Evolutionary conservation across 2,113 vertebrate genomes (phyloP).

Genomic region (Heterocephalus glaber): DNA sequence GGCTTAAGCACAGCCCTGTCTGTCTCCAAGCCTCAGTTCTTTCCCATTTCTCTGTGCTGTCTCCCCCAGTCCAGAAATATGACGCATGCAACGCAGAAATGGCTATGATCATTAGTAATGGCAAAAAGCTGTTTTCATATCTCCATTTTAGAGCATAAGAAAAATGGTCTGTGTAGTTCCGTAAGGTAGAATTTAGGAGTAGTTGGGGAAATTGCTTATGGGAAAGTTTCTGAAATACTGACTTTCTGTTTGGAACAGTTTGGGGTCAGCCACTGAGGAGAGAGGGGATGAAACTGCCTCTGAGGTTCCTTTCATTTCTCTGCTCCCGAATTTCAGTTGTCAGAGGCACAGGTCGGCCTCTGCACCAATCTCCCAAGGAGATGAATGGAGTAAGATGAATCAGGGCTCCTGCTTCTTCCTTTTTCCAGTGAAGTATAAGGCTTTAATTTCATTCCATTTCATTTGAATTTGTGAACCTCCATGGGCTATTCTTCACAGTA

Average conservation of each 20-base stretch:
- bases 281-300: not conserved
- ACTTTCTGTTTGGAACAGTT: conserved; percentile 5
- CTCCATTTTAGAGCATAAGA: not conserved
- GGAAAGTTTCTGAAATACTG: conserved; percentile 42
- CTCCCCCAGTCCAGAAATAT: not conserved
- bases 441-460: conserved; percentile 49
- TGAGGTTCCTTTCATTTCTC: conserved; percentile 17
- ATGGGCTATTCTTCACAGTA: not conserved
- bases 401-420: not conserved
- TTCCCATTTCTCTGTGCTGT: not conserved
- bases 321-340: not conserved
- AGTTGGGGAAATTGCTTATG: not conserved
- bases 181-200: not conserved
- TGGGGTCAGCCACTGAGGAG: not conserved
- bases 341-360: not conserved
- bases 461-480: conserved; percentile 38
- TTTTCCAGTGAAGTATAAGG: not conserved
- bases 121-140: conserved; percentile 24
- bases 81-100: not conserved
- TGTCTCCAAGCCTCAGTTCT: conserved; percentile 52
- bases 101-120: not conserved
- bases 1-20: conserved; percentile 49
- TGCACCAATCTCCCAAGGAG: not conserved
- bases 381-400: not conserved
- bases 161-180: not conserved